A percentile compares a stretch with the other conserved stretches of the same genome.
phyloP scores from a whole-genome alignment of 2,888 invertebrate genomes.

The Synergus japonicus region DNA sequence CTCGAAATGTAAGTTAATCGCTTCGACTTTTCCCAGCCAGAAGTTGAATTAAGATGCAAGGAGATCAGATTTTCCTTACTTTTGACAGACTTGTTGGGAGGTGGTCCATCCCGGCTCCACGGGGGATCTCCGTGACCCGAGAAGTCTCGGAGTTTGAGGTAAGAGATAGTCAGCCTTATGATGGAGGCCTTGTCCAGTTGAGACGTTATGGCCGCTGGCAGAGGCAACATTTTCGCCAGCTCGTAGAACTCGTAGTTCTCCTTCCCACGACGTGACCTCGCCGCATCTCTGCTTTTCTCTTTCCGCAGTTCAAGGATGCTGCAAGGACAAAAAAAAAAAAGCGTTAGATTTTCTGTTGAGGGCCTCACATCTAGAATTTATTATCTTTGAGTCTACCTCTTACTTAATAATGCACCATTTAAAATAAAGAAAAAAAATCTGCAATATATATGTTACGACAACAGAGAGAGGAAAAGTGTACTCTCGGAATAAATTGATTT shows the following conservation, averaged over 20 bases:
- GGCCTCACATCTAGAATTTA: conserved; percentile 15
- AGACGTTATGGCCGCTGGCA: conserved; percentile 94
- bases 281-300: conserved; percentile 96
- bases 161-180: conserved; percentile 96
- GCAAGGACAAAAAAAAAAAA: conserved; percentile 77
- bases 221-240: conserved; percentile 95
- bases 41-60: neutral
- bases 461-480: neutral
- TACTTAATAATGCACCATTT: neutral
- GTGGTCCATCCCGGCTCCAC: conserved; percentile 91
- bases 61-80: conserved; percentile 79
- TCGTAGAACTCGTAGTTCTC: conserved; percentile 98
- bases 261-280: conserved; percentile 93
- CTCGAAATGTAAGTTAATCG: too few relatives aligned
- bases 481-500: neutral
- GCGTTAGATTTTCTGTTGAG: conserved; percentile 21
- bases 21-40: too few relatives aligned
- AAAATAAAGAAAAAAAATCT: neutral
- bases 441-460: neutral
- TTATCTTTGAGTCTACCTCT: neutral
- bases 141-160: conserved; percentile 95
- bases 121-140: conserved; percentile 97
- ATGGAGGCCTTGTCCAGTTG: conserved; percentile 97
- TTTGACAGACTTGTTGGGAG: conserved; percentile 89
- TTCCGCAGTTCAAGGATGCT: conserved; percentile 95